These are phyloP conservation scores for Troides helena DNA, from an alignment of 2,888 invertebrate species.

Conservation along the genomic window DNA sequence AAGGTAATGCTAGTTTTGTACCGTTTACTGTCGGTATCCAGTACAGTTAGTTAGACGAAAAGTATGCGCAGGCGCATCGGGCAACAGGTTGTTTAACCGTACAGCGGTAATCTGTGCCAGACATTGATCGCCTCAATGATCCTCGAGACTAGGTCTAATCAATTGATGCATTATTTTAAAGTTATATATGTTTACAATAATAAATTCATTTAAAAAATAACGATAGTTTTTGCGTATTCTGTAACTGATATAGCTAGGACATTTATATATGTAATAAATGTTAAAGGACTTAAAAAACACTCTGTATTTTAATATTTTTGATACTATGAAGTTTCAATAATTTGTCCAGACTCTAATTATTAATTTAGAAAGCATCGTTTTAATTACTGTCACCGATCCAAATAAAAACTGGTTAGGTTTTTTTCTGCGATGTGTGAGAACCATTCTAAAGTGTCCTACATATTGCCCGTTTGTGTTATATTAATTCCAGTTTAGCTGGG, in stretches of 20 bases:
- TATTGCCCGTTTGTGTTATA: slow-evolving; percentile 54
- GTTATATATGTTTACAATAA: neutral
- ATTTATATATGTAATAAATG: neutral
- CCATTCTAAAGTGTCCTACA: slow-evolving; percentile 41
- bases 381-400: slow-evolving; percentile 10
- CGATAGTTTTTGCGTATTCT: no score
- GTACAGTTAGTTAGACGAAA: slow-evolving; percentile 47
- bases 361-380: slow-evolving; percentile 8
- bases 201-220: no score
- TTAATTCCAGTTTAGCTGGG: slow-evolving; percentile 68
- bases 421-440: slow-evolving; percentile 25
- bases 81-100: slow-evolving; percentile 45
- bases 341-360: slow-evolving; percentile 7
- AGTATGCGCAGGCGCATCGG: slow-evolving; percentile 42
- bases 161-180: slow-evolving; percentile 1
- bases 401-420: slow-evolving; percentile 22
- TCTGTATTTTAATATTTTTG: neutral
- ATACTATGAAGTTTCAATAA: neutral
- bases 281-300: neutral
- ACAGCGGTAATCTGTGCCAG: slow-evolving; percentile 37
- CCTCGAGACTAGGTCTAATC: slow-evolving; percentile 16
- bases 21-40: slow-evolving; percentile 42
- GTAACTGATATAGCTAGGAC: no score
- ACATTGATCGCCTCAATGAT: slow-evolving; percentile 12
- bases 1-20: slow-evolving; percentile 39